Conservation (phyloP, 2,797 vertebrate species). For the Leuciscus waleckii region DNA sequence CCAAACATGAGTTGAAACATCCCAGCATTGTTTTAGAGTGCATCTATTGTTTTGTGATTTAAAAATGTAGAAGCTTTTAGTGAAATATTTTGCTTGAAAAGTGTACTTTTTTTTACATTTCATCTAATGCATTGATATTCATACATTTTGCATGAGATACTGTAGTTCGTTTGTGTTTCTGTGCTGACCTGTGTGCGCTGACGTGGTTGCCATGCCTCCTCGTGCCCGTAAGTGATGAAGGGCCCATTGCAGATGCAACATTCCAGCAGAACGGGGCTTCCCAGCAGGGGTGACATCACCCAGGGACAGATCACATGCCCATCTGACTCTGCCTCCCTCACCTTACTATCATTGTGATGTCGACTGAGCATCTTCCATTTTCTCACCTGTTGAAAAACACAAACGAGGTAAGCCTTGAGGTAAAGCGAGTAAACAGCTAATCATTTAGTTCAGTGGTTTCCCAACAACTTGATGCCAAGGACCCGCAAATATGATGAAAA, state of each 20-base stretch:
- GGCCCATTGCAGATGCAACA: constrained; percentile 83
- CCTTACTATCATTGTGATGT: constrained; percentile 75
- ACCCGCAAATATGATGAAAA: neutral
- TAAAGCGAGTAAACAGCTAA: neutral
- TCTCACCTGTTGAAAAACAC: constrained; percentile 72
- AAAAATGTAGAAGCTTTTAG: neutral
- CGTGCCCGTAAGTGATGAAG: constrained; percentile 77
- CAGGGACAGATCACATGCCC: constrained; percentile 61
- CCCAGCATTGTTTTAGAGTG: neutral
- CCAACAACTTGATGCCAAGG: too few species aligned
- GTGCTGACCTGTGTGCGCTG: constrained; percentile 78
- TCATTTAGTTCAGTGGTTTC: neutral
- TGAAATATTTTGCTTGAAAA: neutral
- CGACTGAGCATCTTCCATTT: constrained; percentile 82
- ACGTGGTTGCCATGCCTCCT: constrained; percentile 82
- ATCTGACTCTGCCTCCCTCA: constrained; percentile 74
- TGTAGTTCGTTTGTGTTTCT: neutral
- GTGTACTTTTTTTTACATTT: neutral
- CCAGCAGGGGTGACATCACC: constrained; percentile 69
- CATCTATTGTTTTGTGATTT: neutral
- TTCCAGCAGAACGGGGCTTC: constrained; percentile 79
- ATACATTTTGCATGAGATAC: neutral
- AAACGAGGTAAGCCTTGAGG: neutral
- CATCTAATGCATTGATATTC: neutral
- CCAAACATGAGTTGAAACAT: too few species aligned